These are phyloP conservation scores for Lasioglossum figueresi DNA, from an alignment of 2,888 invertebrate genomes.

Conservation along the genomic window DNA sequence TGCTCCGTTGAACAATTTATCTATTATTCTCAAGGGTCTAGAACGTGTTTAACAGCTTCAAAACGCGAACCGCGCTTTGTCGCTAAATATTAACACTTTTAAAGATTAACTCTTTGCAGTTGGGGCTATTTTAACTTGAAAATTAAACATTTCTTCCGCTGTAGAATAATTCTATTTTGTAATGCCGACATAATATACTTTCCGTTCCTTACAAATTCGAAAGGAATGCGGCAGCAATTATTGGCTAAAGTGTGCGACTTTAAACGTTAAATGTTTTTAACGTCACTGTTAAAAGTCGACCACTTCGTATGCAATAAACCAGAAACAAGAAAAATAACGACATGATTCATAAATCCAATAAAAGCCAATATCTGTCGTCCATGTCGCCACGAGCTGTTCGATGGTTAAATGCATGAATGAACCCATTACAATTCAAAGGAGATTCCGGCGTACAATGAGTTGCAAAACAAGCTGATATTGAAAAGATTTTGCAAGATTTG, in stretches of 20 bases:
- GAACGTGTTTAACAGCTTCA: background rate
- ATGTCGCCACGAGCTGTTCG: background rate
- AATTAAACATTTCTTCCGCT: too few relatives aligned
- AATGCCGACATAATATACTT: too few relatives aligned
- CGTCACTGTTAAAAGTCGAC: background rate
- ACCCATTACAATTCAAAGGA: conserved; percentile 8
- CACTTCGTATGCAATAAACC: background rate
- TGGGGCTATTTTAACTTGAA: too few relatives aligned
- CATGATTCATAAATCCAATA: background rate
- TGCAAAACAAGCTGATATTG: background rate
- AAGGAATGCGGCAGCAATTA: too few relatives aligned
- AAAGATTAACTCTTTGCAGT: too few relatives aligned
- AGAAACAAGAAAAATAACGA: background rate
- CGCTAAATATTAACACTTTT: too few relatives aligned
- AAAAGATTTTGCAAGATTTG: conserved; percentile 29
- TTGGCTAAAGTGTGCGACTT: too few relatives aligned
- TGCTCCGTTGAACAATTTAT: background rate
- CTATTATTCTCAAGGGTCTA: background rate
- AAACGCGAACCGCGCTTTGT: background rate
- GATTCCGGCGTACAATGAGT: background rate
- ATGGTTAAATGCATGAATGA: conserved; percentile 6
- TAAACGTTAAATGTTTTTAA: too few relatives aligned
- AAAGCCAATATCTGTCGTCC: background rate
- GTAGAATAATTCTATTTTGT: too few relatives aligned
- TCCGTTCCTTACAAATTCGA: too few relatives aligned